These are phyloP conservation scores for Nothobranchius kuhntae DNA, from an alignment of 2,113 vertebrate species.

Conservation along the genomic window DNA sequence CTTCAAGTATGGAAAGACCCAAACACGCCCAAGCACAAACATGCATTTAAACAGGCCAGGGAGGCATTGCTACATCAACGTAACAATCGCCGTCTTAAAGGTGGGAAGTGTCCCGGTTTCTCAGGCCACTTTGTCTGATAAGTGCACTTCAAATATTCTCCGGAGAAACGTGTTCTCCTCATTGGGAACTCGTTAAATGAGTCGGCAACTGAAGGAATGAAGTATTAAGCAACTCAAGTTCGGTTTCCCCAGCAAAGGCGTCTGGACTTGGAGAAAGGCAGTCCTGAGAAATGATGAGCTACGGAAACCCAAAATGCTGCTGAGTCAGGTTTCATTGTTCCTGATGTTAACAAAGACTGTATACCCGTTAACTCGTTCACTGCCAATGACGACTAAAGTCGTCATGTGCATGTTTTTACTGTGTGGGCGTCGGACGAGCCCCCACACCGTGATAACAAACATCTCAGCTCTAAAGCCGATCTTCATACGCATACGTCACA, in stretches of 20 bases:
- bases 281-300: not conserved
- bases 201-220: not conserved
- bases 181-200: not conserved
- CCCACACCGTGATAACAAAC: no score
- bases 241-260: not conserved
- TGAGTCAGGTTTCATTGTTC: not conserved
- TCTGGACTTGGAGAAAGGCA: not conserved
- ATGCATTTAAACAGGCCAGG: not conserved
- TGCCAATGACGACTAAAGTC: no score
- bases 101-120: conserved; percentile 43
- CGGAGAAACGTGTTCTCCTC: not conserved
- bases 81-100: conserved; percentile 39
- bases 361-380: no score
- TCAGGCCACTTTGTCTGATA: conserved; percentile 8
- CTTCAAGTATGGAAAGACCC: conserved; percentile 5
- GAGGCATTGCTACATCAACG: conserved; percentile 44
- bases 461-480: no score
- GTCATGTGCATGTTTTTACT: no score
- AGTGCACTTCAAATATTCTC: not conserved
- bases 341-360: not conserved
- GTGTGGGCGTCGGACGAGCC: no score
- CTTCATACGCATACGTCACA: no score
- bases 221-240: not conserved
- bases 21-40: not conserved
- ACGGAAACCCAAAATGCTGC: not conserved